Evolutionary conservation across 2,888 invertebrate species (phyloP), one percentile per base, ranked within the genome.

Genomic region (Odontomyia ornata): DNA sequence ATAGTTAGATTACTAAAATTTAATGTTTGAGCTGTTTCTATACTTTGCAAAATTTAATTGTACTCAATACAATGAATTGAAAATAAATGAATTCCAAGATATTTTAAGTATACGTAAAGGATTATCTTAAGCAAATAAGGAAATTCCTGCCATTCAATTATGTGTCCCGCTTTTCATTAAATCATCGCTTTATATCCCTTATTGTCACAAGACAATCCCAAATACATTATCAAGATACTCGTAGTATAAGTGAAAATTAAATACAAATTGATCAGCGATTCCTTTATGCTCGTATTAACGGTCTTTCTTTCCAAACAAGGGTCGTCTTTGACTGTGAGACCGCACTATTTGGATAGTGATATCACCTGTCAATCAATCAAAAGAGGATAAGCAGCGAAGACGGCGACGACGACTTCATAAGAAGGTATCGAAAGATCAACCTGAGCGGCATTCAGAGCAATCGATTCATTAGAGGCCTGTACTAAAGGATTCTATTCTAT

Each of bases 201-300:
- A 47, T 69, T 69, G 46, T 46, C 69, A 46, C 46, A 1, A 47
- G 27, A 23, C 47, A 47, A 18, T 47, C 46, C 4, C 21, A 43
- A 69, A 23, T 27, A 36, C 25, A 13, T 18, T 18, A 69, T 69
- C 47, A 69, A 21, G 25, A 69, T 47, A 47, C 27, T 52, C n/a
- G n/a, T n/a, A n/a, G n/a, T 7, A 67, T 69, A 47, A 69, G 69
- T 57, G 67, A 76, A 77, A 76, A 77, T 67, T 77, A 76, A 79
- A 79, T 77, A 79, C 78, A 79, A 79, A 79, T 79, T 79, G 78
- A 79, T 77, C 62, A 76, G 47, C 71, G 75, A 79, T 79, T 79
- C 77, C 79, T 79, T 79, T 43, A 43, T 43, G n/a, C 18, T 18
- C 52, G 18, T 52, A 52, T n/a, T 52, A 52, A 52, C n/a, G 52